Evolutionary conservation across 2,113 vertebrate genomes (phyloP).

Genomic region (Cichladusa arquata): DNA sequence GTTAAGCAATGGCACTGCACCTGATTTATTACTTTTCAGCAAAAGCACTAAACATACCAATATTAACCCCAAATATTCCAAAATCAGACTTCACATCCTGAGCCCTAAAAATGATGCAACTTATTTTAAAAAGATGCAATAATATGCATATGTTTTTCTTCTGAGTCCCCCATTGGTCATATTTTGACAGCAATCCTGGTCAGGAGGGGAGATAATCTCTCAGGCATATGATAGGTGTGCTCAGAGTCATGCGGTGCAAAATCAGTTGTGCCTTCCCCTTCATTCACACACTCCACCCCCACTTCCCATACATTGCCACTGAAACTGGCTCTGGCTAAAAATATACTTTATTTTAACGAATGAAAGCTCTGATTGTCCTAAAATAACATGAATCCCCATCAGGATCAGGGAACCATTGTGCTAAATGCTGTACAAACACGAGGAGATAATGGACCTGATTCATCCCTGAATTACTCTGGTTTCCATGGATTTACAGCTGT

Average conservation of each 20-base stretch:
- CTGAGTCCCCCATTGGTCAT: background rate
- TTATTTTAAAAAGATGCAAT: background rate
- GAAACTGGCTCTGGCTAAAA: slow-evolving; percentile 48
- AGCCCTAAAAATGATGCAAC: background rate
- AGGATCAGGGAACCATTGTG: slow-evolving; percentile 60
- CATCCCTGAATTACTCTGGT: slow-evolving; percentile 63
- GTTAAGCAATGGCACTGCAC: background rate
- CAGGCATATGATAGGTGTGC: background rate
- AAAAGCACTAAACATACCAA: background rate
- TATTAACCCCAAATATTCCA: background rate
- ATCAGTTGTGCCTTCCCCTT: background rate
- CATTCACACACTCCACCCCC: background rate
- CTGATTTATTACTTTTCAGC: background rate
- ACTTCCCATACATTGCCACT: background rate
- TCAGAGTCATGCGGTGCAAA: slow-evolving; percentile 5
- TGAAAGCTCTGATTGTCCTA: slow-evolving; percentile 62
- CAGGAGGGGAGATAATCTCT: background rate
- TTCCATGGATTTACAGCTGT: slow-evolving; percentile 68
- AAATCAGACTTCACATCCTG: background rate
- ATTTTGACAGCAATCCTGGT: background rate
- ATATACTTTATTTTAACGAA: slow-evolving; percentile 56
- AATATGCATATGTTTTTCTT: background rate
- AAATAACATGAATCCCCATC: slow-evolving; percentile 63
- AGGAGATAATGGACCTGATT: slow-evolving; percentile 66
- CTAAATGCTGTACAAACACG: slow-evolving; percentile 61